These are phyloP conservation scores for Caenorhabditis drosophilae DNA, from an alignment of 2,888 invertebrate species.

Conservation along the genomic window DNA sequence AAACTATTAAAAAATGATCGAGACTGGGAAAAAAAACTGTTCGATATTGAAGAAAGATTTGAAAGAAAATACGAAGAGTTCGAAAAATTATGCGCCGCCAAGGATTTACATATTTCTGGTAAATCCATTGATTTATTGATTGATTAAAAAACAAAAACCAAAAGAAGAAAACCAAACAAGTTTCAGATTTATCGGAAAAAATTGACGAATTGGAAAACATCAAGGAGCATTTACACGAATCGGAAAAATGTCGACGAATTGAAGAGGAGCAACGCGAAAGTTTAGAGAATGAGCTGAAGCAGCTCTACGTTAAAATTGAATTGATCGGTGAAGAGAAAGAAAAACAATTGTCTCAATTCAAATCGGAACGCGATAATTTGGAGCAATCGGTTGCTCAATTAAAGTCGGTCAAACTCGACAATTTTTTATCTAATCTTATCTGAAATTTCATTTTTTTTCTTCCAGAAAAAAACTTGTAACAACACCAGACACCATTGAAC, in stretches of 20 bases:
- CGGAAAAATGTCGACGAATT: conserved; percentile 11
- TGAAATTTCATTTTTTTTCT: neutral
- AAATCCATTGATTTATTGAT: too few relatives aligned
- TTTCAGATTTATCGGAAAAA: too few relatives aligned
- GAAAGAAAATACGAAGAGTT: too few relatives aligned
- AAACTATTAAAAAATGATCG: conserved; percentile 13
- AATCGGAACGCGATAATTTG: neutral
- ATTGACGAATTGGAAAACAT: conserved; percentile 14
- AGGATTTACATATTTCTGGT: too few relatives aligned
- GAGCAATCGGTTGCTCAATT: conserved; percentile 3
- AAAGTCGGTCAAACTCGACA: neutral
- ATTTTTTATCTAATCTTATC: neutral
- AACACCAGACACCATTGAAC: conserved; percentile 13
- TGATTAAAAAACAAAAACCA: too few relatives aligned
- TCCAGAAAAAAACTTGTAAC: conserved; percentile 28
- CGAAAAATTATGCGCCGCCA: too few relatives aligned
- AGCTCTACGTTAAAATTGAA: conserved; percentile 17
- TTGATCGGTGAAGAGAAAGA: conserved; percentile 7
- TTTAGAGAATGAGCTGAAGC: conserved; percentile 18
- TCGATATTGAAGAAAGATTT: conserved; percentile 8
- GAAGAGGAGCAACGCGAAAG: conserved; percentile 26
- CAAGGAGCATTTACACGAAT: neutral
- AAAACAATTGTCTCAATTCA: neutral
- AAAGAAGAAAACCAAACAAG: too few relatives aligned
- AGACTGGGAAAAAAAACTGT: conserved; percentile 9